Conservation (phyloP, 1,140 invertebrate genomes). For the Gyrodactylus bullatarudis region DNA sequence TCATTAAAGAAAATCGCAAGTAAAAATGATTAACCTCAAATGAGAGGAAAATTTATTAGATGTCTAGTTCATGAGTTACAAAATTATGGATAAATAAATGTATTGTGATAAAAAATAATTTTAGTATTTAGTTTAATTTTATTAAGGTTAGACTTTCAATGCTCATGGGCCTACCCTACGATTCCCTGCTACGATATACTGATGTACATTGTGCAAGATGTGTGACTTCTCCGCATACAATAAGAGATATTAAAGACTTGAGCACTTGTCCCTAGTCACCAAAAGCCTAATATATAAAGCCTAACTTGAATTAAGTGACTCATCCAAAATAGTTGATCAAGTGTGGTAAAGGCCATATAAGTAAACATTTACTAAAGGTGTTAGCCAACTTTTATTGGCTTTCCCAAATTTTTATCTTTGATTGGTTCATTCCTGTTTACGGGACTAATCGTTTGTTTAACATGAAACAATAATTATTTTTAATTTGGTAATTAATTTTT, state of each 20-base stretch:
- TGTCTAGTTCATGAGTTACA: not conserved
- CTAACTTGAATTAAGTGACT: not conserved
- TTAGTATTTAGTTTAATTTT: not conserved
- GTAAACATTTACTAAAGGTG: no score
- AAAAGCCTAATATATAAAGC: not conserved
- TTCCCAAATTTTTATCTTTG: no score
- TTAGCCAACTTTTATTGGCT: no score
- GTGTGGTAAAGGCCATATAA: no score
- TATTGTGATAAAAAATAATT: not conserved
- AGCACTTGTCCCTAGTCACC: no score
- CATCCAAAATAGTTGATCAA: not conserved
- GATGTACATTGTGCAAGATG: no score
- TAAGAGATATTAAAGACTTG: not conserved
- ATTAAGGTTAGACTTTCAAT: no score
- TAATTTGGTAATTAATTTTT: no score
- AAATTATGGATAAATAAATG: not conserved
- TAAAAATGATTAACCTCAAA: not conserved
- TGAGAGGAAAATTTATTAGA: not conserved
- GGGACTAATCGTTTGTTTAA: no score
- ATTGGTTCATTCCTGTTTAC: no score
- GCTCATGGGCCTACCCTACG: not conserved
- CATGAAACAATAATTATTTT: no score
- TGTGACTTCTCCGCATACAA: no score
- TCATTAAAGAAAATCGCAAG: slow-evolving; percentile 30
- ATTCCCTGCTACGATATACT: not conserved